Base-by-base conservation (phyloP, 2,797 vertebrate species). In the Coregonus suidteri region DNA sequence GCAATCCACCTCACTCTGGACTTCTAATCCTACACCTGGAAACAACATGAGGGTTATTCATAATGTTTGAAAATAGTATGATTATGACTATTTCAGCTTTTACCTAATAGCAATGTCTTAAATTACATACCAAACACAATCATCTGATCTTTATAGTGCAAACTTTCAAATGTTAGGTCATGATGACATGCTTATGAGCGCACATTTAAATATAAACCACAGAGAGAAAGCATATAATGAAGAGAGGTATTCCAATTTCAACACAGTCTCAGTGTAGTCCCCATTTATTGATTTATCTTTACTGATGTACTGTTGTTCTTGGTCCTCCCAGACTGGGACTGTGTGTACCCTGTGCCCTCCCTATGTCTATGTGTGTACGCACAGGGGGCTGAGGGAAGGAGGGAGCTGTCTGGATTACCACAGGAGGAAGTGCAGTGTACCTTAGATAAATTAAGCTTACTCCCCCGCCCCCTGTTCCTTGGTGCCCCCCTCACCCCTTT, bases 361-460 rank as follows among this genome's bases (percentile, higher is more conserved):
- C 35, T 18, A 11, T 67, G 18, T 20, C 18, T 16, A n/a, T 15
- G 7, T 70, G 35, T 70, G 35, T 41, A n/a, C 9, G 18, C 18
- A 20, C 3, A n/a, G 54, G 18, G 34, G 30, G 76, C 62, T 68
- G 76, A 73, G 69, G 0, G 4, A 77, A 73, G 80, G 78, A 81
- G 88, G 76, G 80, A 79, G 81, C 87, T 78, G 89, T 37, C 4
- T n/a, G 34, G 34, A 6, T 79, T 41, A 81, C 84, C 86, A 79
- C 79, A 88, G 20, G 92, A 96, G 97, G 41, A 98, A 95, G 95
- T 76, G 89, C 83, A 91, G 88, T 82, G 25, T 90, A 93, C 95
- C 94, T 95, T 92, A 95, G 96, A 98, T 98, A 98, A 98, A 81
- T 78, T 73, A 56, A 85, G 91, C 67, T 74, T 75, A 31, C 73